Evolutionary conservation across 2,113 vertebrate species (phyloP).

Genomic region (Gracilinanus agilis): DNA sequence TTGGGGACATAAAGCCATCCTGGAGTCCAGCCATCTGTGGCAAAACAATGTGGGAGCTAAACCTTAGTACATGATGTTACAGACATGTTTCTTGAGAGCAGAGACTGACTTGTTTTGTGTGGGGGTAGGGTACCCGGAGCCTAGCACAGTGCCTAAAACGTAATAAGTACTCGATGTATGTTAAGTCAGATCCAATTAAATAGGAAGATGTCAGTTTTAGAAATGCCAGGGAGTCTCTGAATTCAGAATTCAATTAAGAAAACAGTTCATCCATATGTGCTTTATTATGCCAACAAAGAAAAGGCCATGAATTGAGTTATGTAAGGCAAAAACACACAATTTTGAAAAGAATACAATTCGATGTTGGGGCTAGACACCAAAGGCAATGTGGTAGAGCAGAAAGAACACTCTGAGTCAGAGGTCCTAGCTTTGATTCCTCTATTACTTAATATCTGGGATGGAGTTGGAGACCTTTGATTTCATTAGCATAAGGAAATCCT

Average conservation of each 20-base stretch:
- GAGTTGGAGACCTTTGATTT: not conserved
- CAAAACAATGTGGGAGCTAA: not conserved
- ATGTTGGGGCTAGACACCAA: not conserved
- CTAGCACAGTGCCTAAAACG: not conserved
- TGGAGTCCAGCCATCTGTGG: not conserved
- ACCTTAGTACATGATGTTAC: not conserved
- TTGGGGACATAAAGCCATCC: not conserved
- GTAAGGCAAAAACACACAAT: not conserved
- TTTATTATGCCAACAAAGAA: not conserved
- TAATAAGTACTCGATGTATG: not conserved
- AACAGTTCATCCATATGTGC: not conserved
- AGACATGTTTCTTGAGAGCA: not conserved
- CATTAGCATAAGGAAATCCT: not conserved
- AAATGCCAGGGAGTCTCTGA: not conserved
- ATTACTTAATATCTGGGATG: not conserved
- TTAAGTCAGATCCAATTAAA: too few relatives aligned
- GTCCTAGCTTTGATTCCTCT: not conserved
- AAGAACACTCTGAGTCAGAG: not conserved
- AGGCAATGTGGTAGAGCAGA: not conserved
- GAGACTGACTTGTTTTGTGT: not conserved
- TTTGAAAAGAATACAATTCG: not conserved
- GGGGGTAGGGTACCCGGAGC: not conserved
- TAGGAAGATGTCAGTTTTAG: not conserved
- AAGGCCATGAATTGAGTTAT: not conserved
- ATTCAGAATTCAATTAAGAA: not conserved